Evolutionary conservation across 53 echinoderm and acorn worm genomes (phyloP).

Genomic region (Mesocentrotus franciscanus): DNA sequence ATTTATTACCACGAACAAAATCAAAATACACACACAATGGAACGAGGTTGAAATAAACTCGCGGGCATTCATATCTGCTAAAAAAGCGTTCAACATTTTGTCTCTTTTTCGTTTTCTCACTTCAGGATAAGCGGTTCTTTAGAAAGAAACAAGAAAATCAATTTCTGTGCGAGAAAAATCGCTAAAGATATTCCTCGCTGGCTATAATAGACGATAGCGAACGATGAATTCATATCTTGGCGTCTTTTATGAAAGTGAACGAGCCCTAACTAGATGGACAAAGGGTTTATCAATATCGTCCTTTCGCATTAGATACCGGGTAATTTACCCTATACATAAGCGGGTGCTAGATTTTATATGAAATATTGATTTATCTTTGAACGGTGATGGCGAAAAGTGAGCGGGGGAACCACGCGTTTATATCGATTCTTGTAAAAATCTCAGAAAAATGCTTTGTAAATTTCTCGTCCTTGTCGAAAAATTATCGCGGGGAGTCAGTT

Average conservation of each 20-base stretch:
- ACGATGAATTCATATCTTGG: conserved; percentile 11
- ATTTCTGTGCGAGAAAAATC: conserved; percentile 18
- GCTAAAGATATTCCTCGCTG: neutral
- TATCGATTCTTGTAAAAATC: neutral
- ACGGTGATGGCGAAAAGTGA: conserved; percentile 19
- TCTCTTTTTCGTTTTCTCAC: neutral
- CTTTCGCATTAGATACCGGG: conserved; percentile 32
- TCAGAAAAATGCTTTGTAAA: conserved; percentile 24
- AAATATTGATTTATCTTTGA: conserved; percentile 25
- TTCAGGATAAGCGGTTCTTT: neutral
- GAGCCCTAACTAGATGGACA: conserved; percentile 2
- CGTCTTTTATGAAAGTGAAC: conserved; percentile 21
- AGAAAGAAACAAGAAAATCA: conserved; percentile 35
- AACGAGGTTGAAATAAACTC: conserved; percentile 25
- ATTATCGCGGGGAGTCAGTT: conserved; percentile 3
- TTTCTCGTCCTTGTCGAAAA: conserved; percentile 9
- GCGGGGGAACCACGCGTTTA: conserved; percentile 9
- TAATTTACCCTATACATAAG: conserved; percentile 32
- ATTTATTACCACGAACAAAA: neutral
- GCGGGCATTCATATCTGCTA: neutral
- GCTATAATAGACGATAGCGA: neutral
- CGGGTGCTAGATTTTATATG: conserved; percentile 40
- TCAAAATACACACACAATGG: neutral
- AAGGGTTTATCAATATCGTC: conserved; percentile 34
- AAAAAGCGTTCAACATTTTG: neutral